Percentiles rank a stretch among this genome's conserved stretches.
Conservation (phyloP, 1,140 invertebrate genomes). For the Druon quercuslanigerum region DNA sequence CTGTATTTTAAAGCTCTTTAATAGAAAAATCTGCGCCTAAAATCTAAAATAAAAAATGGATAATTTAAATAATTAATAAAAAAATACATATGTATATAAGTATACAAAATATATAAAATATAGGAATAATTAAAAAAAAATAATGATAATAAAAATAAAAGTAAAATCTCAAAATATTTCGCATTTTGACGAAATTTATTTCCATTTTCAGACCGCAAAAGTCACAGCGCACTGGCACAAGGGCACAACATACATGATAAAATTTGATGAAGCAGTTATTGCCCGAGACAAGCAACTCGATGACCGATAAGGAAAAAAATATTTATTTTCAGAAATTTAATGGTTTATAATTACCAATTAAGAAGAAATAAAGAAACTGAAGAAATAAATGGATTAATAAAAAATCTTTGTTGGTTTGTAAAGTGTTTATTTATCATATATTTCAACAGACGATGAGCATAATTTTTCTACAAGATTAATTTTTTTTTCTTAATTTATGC, state of each 20-base stretch:
- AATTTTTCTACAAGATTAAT: slow-evolving; percentile 28
- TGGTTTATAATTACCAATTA: slow-evolving; percentile 7
- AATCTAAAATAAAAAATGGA: too few relatives aligned
- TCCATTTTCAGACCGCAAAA: slow-evolving; percentile 89
- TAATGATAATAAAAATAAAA: too few relatives aligned
- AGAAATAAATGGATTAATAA: slow-evolving; percentile 15
- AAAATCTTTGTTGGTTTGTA: slow-evolving; percentile 22
- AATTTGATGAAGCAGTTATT: slow-evolving; percentile 97
- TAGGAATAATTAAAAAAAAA: too few relatives aligned
- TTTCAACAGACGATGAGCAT: neutral
- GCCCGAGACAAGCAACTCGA: slow-evolving; percentile 94
- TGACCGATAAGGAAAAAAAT: slow-evolving; percentile 80
- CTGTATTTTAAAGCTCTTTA: too few relatives aligned
- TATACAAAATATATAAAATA: too few relatives aligned
- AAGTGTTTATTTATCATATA: neutral
- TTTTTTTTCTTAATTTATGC: slow-evolving; percentile 17
- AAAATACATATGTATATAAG: too few relatives aligned
- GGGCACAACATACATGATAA: slow-evolving; percentile 99
- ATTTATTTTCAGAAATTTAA: slow-evolving; percentile 31
- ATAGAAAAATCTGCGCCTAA: too few relatives aligned
- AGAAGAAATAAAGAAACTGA: too few relatives aligned
- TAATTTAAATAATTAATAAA: too few relatives aligned
- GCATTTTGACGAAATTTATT: neutral
- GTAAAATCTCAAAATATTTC: too few relatives aligned
- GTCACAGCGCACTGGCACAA: slow-evolving; percentile 99